Evolutionary conservation across 2,888 invertebrate genomes (phyloP), one percentile per base, ranked within the genome.

Genomic region (Pharmacophagus antenor): DNA sequence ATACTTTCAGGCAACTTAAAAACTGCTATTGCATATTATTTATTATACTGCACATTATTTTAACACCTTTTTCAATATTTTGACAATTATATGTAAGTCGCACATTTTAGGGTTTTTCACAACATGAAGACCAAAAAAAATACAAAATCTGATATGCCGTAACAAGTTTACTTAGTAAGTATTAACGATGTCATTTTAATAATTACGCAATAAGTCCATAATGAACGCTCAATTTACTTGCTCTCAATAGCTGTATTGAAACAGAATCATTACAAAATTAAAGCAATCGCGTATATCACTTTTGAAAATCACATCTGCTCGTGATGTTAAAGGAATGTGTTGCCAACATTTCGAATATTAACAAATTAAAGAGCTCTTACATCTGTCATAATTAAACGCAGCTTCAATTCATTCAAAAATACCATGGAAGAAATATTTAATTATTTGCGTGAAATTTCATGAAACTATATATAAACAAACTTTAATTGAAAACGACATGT

Each of bases 191-290:
- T 15, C 20, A 55, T 44, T 25, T 25, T 27, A 46, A 51, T 57
- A n/a, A 27, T 20, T 18, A 31, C 23, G 21, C 10, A 27, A 37
- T 22, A 12, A 2, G 15, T 25, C 37, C 25, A 48, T 44, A 48
- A 58, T 58, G n/a, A 18, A 10, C 25, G 17, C 23, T 44, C 22
- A 42, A 23, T 25, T 20, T 15, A 46, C n/a, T 17, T 21, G 41
- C 48, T 18, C 23, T 31, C 47, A 23, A 27, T 49, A n/a, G 41
- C 25, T 20, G 47, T 37, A 56, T 56, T 56, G n/a, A n/a, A n/a
- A 56, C 47, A 25, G 27, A 58, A 48, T 53, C 49, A 54, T 54
- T 53, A 49, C 8, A n/a, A 10, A 50, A 51, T 51, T 51, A 57
- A 56, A 15, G 6, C 52, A 21, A 44, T 49, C 21, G 27, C 52